Conservation (phyloP, 2,888 invertebrate genomes). For the Pachliopta kotzebuea region DNA sequence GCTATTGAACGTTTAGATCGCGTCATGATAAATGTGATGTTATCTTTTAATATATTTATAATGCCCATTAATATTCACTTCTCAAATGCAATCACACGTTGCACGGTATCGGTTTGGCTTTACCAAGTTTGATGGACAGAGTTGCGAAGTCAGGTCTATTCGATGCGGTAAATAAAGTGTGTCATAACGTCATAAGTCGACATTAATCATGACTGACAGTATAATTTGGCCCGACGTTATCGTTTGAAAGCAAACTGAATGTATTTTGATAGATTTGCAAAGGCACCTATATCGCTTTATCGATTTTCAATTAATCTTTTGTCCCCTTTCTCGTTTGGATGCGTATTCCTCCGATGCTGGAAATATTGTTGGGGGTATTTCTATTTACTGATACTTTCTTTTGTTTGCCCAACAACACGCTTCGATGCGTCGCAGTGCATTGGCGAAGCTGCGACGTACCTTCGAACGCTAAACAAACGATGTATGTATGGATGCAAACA, state of each 20-base stretch:
- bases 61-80: constrained; percentile 12
- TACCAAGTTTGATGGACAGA: constrained; percentile 34
- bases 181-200: constrained; percentile 61
- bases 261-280: constrained; percentile 70
- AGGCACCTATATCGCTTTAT: constrained; percentile 61
- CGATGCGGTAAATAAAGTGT: constrained; percentile 60
- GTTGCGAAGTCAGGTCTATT: constrained; percentile 50
- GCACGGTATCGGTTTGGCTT: constrained; percentile 9
- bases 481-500: constrained; percentile 52
- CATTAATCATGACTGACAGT: constrained; percentile 72
- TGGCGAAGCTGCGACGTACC: constrained; percentile 43
- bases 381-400: constrained; percentile 41
- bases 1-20: constrained; percentile 1
- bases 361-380: constrained; percentile 45
- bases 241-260: constrained; percentile 67
- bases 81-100: constrained; percentile 11
- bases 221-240: constrained; percentile 64
- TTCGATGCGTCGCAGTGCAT: constrained; percentile 29
- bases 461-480: constrained; percentile 62
- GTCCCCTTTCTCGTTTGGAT: constrained; percentile 64
- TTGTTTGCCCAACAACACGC: constrained; percentile 47
- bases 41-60: constrained; percentile 7
- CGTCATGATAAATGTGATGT: not conserved
- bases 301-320: constrained; percentile 78
- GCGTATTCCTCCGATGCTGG: constrained; percentile 58